Percentiles rank a stretch among this genome's conserved stretches.
phyloP scores from a whole-genome alignment of 1,140 invertebrate species.

The Listronotus oregonensis region DNA sequence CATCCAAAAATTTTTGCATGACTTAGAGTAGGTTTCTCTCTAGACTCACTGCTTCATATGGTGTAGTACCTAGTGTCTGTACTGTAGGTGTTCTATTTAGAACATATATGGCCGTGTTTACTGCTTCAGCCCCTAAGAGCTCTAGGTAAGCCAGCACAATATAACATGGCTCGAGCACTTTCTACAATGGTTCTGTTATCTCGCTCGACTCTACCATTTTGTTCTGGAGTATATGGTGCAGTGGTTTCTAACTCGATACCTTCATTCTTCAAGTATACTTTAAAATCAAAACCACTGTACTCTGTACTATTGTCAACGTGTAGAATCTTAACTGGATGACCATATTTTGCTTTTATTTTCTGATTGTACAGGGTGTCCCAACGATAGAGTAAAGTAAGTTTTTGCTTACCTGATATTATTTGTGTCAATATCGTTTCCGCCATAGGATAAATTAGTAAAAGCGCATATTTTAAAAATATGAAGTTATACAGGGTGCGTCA shows the following conservation, averaged over 20 bases:
- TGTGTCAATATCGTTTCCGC: no score
- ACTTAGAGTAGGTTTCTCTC: no score
- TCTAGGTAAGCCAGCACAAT: conserved; percentile 42
- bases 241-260: conserved; percentile 42
- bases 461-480: conserved; percentile 45
- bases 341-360: conserved; percentile 47
- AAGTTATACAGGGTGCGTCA: no score
- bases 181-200: conserved; percentile 17
- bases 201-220: conserved; percentile 53
- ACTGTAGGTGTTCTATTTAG: conserved; percentile 50
- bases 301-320: conserved; percentile 47
- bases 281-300: conserved; percentile 26
- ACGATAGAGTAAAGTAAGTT: no score
- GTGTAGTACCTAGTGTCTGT: conserved; percentile 25
- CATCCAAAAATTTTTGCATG: no score
- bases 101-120: conserved; percentile 56
- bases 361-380: no score
- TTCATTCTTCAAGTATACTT: conserved; percentile 18
- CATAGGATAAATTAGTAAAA: conserved; percentile 50
- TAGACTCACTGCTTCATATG: no score
- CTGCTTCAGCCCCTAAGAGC: conserved; percentile 54
- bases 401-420: no score
- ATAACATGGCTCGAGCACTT: conserved; percentile 44
- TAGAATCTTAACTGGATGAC: conserved; percentile 38
- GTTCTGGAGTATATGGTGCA: conserved; percentile 51